phyloP scores from a whole-genome alignment of 2,113 vertebrate genomes.

The Chamaetylas fuelleborni region DNA sequence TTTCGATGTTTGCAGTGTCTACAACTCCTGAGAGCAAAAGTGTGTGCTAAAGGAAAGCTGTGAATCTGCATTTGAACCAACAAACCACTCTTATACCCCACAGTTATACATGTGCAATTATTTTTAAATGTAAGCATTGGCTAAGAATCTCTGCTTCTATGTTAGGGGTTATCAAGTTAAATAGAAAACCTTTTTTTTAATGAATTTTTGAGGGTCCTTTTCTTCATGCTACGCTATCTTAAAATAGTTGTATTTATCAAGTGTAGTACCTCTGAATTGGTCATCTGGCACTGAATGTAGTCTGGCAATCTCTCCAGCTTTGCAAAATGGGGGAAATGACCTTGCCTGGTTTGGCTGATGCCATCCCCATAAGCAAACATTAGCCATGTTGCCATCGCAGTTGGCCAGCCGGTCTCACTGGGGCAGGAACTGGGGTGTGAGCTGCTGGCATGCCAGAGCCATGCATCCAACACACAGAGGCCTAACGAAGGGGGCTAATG shows the following conservation, averaged over 20 bases:
- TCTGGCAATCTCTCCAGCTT: not conserved
- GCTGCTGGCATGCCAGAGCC: not conserved
- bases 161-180: not conserved
- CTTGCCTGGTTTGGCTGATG: not conserved
- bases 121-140: not conserved
- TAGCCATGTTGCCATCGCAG: not conserved
- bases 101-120: not conserved
- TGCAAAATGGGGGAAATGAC: not conserved
- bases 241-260: not conserved
- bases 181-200: not conserved
- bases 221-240: not conserved
- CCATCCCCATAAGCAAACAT: not conserved
- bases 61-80: not conserved
- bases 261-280: not conserved
- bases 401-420: not conserved
- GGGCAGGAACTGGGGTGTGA: not conserved
- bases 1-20: not conserved
- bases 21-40: not conserved
- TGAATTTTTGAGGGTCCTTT: not conserved
- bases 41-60: not conserved
- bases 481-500: rapidly evolving
- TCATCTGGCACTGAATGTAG: not conserved
- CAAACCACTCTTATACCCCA: not conserved
- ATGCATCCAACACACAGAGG: rapidly evolving
- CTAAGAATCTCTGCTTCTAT: not conserved